Evolutionary conservation across 2,113 vertebrate species (phyloP).

Genomic region (Chlorocebus sabaeus): DNA sequence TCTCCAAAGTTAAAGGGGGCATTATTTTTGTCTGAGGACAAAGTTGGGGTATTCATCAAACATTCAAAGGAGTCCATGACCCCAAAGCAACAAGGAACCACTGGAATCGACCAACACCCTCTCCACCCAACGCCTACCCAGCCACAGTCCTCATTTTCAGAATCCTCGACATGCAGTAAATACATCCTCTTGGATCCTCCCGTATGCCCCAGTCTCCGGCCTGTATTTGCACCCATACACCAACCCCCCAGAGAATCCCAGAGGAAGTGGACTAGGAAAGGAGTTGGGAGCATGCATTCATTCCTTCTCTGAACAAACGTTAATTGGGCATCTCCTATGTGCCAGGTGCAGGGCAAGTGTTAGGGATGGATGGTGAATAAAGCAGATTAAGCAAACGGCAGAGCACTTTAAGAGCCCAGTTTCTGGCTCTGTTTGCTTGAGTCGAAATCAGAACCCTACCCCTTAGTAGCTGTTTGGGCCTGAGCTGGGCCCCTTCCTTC

Average conservation of each 20-base stretch:
- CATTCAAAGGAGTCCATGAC: neutral
- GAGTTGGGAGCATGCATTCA: neutral
- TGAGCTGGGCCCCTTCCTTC: neutral
- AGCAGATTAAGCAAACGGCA: accelerated
- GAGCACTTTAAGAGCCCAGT: accelerated
- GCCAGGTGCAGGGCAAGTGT: neutral
- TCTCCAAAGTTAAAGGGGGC: neutral
- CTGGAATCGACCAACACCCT: neutral
- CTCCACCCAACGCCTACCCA: neutral
- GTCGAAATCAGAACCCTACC: neutral
- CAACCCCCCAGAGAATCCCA: neutral
- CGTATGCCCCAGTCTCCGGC: neutral
- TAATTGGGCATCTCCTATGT: accelerated
- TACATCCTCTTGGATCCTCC: neutral
- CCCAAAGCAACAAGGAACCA: neutral
- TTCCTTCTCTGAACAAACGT: neutral
- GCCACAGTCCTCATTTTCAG: neutral
- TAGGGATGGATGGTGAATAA: neutral
- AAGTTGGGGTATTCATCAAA: neutral
- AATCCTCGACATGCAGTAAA: accelerated
- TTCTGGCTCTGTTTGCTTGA: neutral
- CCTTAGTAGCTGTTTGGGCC: neutral
- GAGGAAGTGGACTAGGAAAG: accelerated
- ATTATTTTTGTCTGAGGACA: neutral
- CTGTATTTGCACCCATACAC: neutral